A percentile compares a stretch with the other conserved stretches of the same genome.
Evolutionary conservation across 2,888 invertebrate species (phyloP).

Genomic region (Lacanobia wlatinum): DNA sequence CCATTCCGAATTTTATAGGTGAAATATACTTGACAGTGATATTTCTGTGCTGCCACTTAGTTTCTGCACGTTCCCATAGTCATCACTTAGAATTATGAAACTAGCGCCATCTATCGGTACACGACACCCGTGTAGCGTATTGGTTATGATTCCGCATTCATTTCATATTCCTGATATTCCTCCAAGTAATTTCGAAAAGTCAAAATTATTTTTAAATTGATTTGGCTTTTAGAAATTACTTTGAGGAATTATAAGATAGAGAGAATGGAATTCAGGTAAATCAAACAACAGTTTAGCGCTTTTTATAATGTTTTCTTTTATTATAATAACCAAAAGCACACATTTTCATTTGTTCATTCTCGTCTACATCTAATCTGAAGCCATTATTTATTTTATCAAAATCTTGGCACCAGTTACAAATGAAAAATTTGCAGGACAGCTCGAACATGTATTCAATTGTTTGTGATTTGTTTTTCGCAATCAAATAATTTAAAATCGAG

Average conservation of each 20-base stretch:
- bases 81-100: conserved; percentile 3
- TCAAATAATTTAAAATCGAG: conserved; percentile 21
- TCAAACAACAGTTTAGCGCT: conserved; percentile 22
- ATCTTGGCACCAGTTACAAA: conserved; percentile 21
- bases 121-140: not conserved
- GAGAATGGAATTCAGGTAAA: conserved; percentile 16
- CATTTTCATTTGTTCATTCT: not conserved
- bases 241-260: conserved; percentile 8
- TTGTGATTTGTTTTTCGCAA: conserved; percentile 12
- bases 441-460: conserved; percentile 7
- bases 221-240: conserved; percentile 10
- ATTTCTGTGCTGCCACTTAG: too few relatives aligned
- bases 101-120: conserved; percentile 10
- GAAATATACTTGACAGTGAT: too few relatives aligned
- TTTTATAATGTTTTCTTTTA: conserved; percentile 27
- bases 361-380: not conserved
- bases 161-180: not conserved
- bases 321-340: conserved; percentile 11
- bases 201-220: not conserved
- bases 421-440: conserved; percentile 20
- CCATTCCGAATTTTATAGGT: too few relatives aligned
- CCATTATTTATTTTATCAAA: conserved; percentile 21
- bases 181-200: conserved; percentile 10
- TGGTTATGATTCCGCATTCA: not conserved
- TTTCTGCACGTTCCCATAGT: too few relatives aligned